Base-by-base conservation (phyloP, 2,113 vertebrate species). In the Engraulis encrasicolus region DNA sequence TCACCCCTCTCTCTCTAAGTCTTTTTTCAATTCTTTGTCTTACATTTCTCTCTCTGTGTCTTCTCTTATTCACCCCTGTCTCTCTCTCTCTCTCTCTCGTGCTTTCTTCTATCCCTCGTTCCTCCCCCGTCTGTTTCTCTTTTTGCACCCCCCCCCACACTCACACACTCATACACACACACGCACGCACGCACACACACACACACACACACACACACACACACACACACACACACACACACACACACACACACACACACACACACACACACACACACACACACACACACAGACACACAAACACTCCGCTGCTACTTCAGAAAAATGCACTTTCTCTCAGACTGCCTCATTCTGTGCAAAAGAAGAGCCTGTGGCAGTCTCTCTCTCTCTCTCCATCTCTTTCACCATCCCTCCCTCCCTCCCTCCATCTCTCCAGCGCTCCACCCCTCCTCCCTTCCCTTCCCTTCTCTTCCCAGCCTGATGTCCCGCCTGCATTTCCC, bases 251-350 rank as follows among this genome's bases (percentile, higher is more conserved):
- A 45, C 3, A 45, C 40, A 45, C 4, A 45, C 18, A 18, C 6
- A 6, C 58, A 45, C 40, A 45, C 40, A 45, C 40, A 45, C 40
- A 45, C 40, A 45, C 9, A 45, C 40, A 45, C 40, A 45, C 9
- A 9, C 40, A 45, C 40, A 45, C 40, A 9, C 4, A 9, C 40
- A 45, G 4, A 9, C 40, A 45, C 18, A 18, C 6, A 6, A 7
- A n/a, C 5, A 27, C 1, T 23, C 58, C 27, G 2, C n/a, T 23
- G 12, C 31, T n/a, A n/a, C 58, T 66, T 66, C 58, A 66, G 58
- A 66, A 66, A 66, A 66, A 66, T 6, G 58, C 58, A 27, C 31
- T 66, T 66, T 66, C 58, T 66, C 58, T 66, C 58, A 27, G 58
- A 66, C 58, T 66, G 58, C 6, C 9, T 66, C 58, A 11, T 23